These are phyloP conservation scores for Sinodicranocentrus sp. DNA, from an alignment of 2,888 invertebrate genomes.

Conservation along the genomic window DNA sequence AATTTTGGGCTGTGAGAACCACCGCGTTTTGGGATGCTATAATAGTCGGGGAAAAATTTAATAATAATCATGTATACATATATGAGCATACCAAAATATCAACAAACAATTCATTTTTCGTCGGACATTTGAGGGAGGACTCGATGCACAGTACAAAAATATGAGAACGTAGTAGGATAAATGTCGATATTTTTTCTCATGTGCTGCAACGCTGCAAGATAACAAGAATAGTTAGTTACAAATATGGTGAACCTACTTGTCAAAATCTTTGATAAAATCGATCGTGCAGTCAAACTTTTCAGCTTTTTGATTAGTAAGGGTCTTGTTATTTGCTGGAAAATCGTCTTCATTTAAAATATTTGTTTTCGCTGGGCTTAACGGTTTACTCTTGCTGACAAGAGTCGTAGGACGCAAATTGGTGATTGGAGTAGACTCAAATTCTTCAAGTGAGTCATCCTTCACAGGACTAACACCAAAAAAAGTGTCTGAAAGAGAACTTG, in stretches of 20 bases:
- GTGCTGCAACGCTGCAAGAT: too few species aligned
- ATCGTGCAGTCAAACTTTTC: slow-evolving; percentile 24
- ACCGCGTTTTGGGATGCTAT: slow-evolving; percentile 35
- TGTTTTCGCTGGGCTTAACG: slow-evolving; percentile 28
- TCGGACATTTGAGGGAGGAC: too few species aligned
- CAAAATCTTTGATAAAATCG: slow-evolving; percentile 38
- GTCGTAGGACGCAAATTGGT: background rate
- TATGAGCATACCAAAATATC: background rate
- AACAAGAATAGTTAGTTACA: too few species aligned
- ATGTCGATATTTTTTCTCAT: too few species aligned
- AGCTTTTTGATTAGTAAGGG: background rate
- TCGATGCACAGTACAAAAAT: too few species aligned
- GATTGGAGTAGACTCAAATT: background rate
- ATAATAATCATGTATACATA: background rate
- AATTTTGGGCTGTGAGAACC: slow-evolving; percentile 15
- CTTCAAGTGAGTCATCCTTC: background rate
- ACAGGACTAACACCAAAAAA: slow-evolving; percentile 34
- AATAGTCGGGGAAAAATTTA: background rate
- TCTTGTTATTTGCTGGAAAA: background rate
- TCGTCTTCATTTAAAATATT: slow-evolving; percentile 4
- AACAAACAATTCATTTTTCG: too few species aligned
- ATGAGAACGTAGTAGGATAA: too few species aligned
- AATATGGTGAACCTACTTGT: slow-evolving; percentile 39
- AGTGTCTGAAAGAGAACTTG: background rate
- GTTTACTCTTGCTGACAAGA: slow-evolving; percentile 5